Conservation (phyloP, 2,888 invertebrate genomes). For the Dione juno region DNA sequence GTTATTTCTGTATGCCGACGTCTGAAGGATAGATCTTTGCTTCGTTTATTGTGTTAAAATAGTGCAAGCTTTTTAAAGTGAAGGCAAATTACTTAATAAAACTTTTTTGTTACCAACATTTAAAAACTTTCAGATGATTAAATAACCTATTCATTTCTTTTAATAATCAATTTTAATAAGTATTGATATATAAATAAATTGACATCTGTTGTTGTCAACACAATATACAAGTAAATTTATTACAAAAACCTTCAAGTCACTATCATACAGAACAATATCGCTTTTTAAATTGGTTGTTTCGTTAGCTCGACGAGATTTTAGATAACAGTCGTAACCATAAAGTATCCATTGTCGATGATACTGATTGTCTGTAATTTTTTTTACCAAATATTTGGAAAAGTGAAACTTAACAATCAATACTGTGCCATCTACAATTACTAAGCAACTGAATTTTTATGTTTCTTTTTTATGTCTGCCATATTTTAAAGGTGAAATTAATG, state of each 20-base stretch:
- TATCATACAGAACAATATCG: neutral
- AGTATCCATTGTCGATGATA: constrained; percentile 26
- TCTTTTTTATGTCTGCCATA: constrained; percentile 11
- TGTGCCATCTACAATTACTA: constrained; percentile 29
- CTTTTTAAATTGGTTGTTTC: constrained; percentile 13
- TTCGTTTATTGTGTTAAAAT: constrained; percentile 7
- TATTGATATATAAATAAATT: neutral
- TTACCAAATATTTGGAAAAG: constrained; percentile 33
- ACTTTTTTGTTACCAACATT: neutral
- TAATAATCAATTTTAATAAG: neutral
- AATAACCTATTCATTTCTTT: neutral
- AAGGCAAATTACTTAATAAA: constrained; percentile 9
- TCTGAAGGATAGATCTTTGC: constrained; percentile 27
- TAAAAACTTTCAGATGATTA: neutral
- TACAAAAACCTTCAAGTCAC: neutral
- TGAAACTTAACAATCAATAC: constrained; percentile 30
- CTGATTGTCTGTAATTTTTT: constrained; percentile 14
- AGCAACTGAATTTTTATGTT: constrained; percentile 20
- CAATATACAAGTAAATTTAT: constrained; percentile 10
- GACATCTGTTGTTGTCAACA: neutral
- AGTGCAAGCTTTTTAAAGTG: constrained; percentile 16
- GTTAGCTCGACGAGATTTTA: constrained; percentile 20
- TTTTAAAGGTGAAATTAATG: constrained; percentile 12
- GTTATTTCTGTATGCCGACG: constrained; percentile 22
- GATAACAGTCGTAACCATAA: constrained; percentile 21